Base-by-base conservation (phyloP, 1,140 invertebrate species). In the Sminthurinus signatus region DNA sequence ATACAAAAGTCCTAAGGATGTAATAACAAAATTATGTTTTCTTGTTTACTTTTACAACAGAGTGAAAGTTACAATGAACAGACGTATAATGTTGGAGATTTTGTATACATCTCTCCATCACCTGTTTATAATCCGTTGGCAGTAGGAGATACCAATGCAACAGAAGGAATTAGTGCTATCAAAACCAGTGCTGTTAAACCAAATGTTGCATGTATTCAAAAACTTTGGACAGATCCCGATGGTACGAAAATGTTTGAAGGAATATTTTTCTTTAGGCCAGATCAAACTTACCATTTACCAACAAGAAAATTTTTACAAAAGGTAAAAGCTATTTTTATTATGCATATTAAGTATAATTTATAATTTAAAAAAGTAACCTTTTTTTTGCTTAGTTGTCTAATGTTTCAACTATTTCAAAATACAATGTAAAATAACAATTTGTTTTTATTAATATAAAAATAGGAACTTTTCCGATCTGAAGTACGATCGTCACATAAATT, bases 401-500 rank as follows among this genome's bases (percentile, higher is more conserved):
- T n/a, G n/a, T n/a, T n/a, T n/a, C n/a, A n/a, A n/a, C n/a, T n/a
- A n/a, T n/a, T n/a, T n/a, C n/a, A n/a, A n/a, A n/a, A 15, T 54
- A 10, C 23, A 25, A 19, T 54, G n/a, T 14, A 4, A 36, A 55
- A 44, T 55, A 46, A 23, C 14, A 27, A 42, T 23, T 0, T 50
- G 25, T 36, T 32, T 59, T 23, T 0, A 43, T 46, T n/a, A 39
- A 46, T 25, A 25, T 57, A 4, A 42, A 46, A n/a, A 28, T 72
- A 96, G 76, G 95, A 98, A 78, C 87, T 98, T 15, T 98, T 99
- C 75, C 93, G 96, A 77, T 96, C 91, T 65, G 92, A 96, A 69
- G 83, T 87, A 64, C 86, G 89, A 73, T 83, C 89, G 68, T 88
- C 87, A 3, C 82, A 93, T 19, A 86, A 90, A 0, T 79, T 98